Base-by-base conservation (phyloP, 2,797 vertebrate genomes). In the Mastacembelus armatus region DNA sequence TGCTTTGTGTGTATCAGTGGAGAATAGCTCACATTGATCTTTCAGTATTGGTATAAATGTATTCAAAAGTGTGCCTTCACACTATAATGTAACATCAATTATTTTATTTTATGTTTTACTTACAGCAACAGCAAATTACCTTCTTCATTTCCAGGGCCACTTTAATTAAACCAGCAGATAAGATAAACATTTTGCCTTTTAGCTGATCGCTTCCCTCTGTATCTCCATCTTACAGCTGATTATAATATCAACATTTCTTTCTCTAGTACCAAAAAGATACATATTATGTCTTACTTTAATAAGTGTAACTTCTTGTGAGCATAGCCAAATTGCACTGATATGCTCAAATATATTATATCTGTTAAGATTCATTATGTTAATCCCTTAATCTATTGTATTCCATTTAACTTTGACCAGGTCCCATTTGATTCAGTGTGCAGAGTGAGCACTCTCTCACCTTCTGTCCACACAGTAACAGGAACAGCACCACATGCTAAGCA, bases 81-180 rank as follows among this genome's bases (percentile, higher is more conserved):
- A n/a, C n/a, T n/a, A n/a, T n/a, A n/a, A n/a, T n/a, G n/a, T n/a
- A n/a, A n/a, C n/a, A n/a, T n/a, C n/a, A n/a, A n/a, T n/a, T n/a
- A n/a, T n/a, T n/a, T n/a, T n/a, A n/a, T n/a, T n/a, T n/a, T n/a
- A n/a, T n/a, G n/a, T n/a, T n/a, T n/a, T n/a, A n/a, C n/a, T n/a
- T n/a, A n/a, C n/a, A n/a, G n/a, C n/a, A n/a, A n/a, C n/a, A n/a
- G n/a, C n/a, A n/a, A n/a, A n/a, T n/a, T n/a, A n/a, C n/a, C n/a
- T n/a, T n/a, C n/a, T n/a, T n/a, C n/a, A n/a, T n/a, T n/a, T n/a
- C n/a, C n/a, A n/a, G n/a, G n/a, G n/a, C n/a, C n/a, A n/a, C n/a
- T 79, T 71, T 44, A 66, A 77, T 79, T 59, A 62, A 43, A 63
- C 16, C 18, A 49, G 32, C 51, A 19, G 50, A 68, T 38, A 32